Evolutionary conservation across 64 coral and sea anemone genomes (phyloP).

Genomic region (Stichodactyla helianthus): DNA sequence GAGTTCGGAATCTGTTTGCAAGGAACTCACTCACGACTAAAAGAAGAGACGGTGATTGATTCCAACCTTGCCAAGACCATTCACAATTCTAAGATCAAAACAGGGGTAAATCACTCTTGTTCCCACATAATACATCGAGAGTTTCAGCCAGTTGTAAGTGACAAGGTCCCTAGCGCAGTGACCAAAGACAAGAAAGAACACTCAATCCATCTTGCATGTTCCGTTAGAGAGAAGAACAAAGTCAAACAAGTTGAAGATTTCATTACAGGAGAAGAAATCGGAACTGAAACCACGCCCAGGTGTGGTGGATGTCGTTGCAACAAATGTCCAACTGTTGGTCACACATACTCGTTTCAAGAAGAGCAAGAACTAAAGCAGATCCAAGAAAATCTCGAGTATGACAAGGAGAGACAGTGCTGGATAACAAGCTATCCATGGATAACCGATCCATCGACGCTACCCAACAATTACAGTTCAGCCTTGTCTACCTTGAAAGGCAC

Average conservation of each 20-base stretch:
- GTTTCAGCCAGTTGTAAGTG: slow-evolving; percentile 13
- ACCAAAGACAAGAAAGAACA: slow-evolving; percentile 4
- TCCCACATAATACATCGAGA: background rate
- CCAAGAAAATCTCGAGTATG: slow-evolving; percentile 44
- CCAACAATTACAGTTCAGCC: slow-evolving; percentile 41
- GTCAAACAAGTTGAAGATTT: slow-evolving; percentile 4
- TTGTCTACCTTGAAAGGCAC: slow-evolving; percentile 44
- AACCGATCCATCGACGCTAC: slow-evolving; percentile 32
- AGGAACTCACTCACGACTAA: slow-evolving; percentile 34
- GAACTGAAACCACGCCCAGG: slow-evolving; percentile 29
- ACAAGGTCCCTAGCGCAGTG: background rate
- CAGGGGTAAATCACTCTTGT: slow-evolving; percentile 6
- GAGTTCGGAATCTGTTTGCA: too few species aligned
- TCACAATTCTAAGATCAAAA: slow-evolving; percentile 27
- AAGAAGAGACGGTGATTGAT: slow-evolving; percentile 17
- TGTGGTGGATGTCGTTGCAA: slow-evolving; percentile 35
- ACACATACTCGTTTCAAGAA: slow-evolving; percentile 51
- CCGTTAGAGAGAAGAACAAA: background rate
- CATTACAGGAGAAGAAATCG: slow-evolving; percentile 26
- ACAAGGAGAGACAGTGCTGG: slow-evolving; percentile 36
- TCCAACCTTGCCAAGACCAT: slow-evolving; percentile 45
- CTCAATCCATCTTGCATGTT: background rate
- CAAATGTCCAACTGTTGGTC: background rate
- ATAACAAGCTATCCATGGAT: slow-evolving; percentile 60
- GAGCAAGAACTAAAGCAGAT: slow-evolving; percentile 57